phyloP scores from a whole-genome alignment of 2,113 vertebrate species.

The Sapajus apella region DNA sequence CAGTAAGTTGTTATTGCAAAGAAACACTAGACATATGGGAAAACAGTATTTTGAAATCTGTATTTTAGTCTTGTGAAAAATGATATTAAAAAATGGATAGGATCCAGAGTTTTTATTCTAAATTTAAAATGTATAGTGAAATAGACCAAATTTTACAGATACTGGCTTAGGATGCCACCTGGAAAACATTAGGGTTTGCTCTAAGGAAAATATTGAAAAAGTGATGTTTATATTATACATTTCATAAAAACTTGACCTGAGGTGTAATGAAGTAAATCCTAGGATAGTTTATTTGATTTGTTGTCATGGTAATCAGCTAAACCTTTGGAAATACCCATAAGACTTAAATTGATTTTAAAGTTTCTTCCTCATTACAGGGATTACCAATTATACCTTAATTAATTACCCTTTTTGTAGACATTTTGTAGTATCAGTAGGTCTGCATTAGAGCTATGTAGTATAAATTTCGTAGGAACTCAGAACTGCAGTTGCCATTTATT shows the following conservation, averaged over 20 bases:
- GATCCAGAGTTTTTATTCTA: not conserved
- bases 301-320: constrained; percentile 5
- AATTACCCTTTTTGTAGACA: not conserved
- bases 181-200: not conserved
- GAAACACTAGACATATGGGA: not conserved
- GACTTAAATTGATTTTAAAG: constrained; percentile 3
- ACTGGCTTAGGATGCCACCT: not conserved
- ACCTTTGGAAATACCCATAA: not conserved
- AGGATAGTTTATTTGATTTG: not conserved
- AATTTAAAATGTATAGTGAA: not conserved
- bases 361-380: not conserved
- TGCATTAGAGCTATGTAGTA: not conserved
- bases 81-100: not conserved
- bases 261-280: not conserved
- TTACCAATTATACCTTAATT: not conserved
- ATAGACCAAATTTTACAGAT: not conserved
- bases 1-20: constrained; percentile 3
- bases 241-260: not conserved
- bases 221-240: not conserved
- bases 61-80: constrained; percentile 8
- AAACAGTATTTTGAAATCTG: not conserved
- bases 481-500: not conserved
- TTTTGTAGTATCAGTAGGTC: not conserved
- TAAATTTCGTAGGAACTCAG: not conserved
- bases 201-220: not conserved